These are phyloP conservation scores for Myanophis thanlyinensis DNA, from an alignment of 2,113 vertebrate genomes.

Conservation along the genomic window DNA sequence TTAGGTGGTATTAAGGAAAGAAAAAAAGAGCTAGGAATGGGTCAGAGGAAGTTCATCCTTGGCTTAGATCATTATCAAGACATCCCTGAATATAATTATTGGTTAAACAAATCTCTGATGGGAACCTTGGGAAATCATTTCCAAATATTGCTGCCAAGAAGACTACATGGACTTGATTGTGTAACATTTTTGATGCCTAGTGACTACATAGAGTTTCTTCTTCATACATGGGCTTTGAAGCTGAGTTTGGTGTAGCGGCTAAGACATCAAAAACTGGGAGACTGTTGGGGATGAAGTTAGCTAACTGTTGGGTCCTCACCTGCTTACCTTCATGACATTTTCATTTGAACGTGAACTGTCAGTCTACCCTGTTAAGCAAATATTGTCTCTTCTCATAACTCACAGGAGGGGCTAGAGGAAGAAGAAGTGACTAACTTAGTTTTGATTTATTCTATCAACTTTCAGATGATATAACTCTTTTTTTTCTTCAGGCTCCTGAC, in stretches of 20 bases:
- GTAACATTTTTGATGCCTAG: neutral
- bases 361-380: conserved; percentile 37
- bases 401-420: conserved; percentile 25
- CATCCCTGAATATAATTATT: neutral
- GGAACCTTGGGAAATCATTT: neutral
- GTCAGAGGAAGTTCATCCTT: neutral
- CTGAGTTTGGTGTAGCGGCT: neutral
- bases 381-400: conserved; percentile 34
- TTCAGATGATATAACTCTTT: conserved; percentile 15
- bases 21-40: neutral
- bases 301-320: conserved; percentile 5
- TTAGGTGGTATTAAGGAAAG: neutral
- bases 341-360: conserved; percentile 33
- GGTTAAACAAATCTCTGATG: neutral
- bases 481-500: neutral
- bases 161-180: neutral
- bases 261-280: neutral
- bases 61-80: neutral
- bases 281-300: neutral
- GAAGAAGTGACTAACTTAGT: conserved; percentile 24
- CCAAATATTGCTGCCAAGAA: neutral
- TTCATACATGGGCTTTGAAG: neutral
- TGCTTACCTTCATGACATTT: conserved; percentile 7
- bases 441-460: conserved; percentile 38
- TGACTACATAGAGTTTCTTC: neutral